phyloP scores from a whole-genome alignment of 2,888 invertebrate species.

The Platerodrilus igneus region DNA sequence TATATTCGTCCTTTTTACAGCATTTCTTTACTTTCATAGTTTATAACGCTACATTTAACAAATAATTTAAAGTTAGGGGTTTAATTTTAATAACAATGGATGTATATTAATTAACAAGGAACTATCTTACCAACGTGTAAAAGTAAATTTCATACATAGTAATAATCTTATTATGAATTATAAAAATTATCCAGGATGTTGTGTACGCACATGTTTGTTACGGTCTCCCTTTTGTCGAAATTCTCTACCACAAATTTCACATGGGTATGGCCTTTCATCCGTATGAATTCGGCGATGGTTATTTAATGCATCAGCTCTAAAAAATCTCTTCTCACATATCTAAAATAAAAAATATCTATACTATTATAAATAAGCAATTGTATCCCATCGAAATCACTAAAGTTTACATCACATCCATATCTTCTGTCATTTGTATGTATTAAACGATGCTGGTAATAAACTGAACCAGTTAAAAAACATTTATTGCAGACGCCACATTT shows the following conservation, averaged over 20 bases:
- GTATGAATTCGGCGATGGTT: slow-evolving; percentile 61
- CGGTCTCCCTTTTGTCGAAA: slow-evolving; percentile 57
- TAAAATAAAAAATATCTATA: slow-evolving; percentile 27
- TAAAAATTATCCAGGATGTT: slow-evolving; percentile 44
- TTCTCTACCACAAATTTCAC: slow-evolving; percentile 50
- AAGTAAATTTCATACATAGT: no score
- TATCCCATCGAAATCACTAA: not conserved
- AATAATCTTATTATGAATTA: no score
- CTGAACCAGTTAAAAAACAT: slow-evolving; percentile 59
- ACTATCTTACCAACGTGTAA: no score
- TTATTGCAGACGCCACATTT: slow-evolving; percentile 59
- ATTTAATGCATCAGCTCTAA: slow-evolving; percentile 60
- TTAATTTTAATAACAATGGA: no score
- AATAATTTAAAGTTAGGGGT: no score
- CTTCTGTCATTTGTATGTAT: slow-evolving; percentile 61
- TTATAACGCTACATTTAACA: no score
- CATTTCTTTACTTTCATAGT: no score
- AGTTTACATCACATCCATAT: slow-evolving; percentile 57
- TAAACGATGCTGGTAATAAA: slow-evolving; percentile 59
- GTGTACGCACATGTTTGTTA: slow-evolving; percentile 55
- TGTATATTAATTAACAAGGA: no score
- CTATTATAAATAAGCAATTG: no score
- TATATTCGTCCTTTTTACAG: no score
- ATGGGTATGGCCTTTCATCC: slow-evolving; percentile 55
- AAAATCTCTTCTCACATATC: slow-evolving; percentile 58